Evolutionary conservation across 1,140 invertebrate genomes (phyloP), one percentile per base, ranked within the genome.

Genomic region (Nomia melanderi): DNA sequence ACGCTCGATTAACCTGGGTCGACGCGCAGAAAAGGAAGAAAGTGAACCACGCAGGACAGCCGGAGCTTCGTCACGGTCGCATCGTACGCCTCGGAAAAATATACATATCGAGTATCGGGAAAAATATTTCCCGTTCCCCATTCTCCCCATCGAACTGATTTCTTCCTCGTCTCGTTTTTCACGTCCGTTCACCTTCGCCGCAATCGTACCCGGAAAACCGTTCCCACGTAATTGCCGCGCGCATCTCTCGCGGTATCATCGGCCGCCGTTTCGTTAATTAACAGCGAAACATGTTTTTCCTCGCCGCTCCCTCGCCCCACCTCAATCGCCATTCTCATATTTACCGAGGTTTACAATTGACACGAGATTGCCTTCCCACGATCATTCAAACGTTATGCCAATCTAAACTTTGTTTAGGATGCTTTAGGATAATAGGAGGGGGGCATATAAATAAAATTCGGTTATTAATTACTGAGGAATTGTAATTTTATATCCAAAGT

Each of bases 101-200:
- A 57, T 31, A 41, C 39, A 47, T 41, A 82, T 77, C 27, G 66
- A 33, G 33, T 71, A 53, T 69, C 44, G 76, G 59, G 39, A 9
- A 62, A 74, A 56, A 74, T 76, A 69, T 78, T 62, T 60, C 77
- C 27, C 72, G 77, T 66, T 83, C 70, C 60, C 36, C 23, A 67
- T 60, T 57, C 57, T 14, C 4, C 53, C 53, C 25, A 1, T 69
- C 44, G 64, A 39, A 78, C 31, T 64, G 27, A 31, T 54, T 64
- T 50, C 36, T 69, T 69, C 50, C 73, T 23, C 47, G 23, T 31
- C 33, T 59, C 44, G 25, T 39, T 67, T 54, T 60, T 36, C 29
- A 27, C 17, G 23, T 41, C 8, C 14, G n/a, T 31, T 29, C 53
- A 39, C 20, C 39, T 39, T 47, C 59, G 56, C 41, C 59, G 33